A percentile compares a stretch with the other conserved stretches of the same genome.
Evolutionary conservation across 1,140 invertebrate species (phyloP).

Genomic region (Choristoneura fumiferana): DNA sequence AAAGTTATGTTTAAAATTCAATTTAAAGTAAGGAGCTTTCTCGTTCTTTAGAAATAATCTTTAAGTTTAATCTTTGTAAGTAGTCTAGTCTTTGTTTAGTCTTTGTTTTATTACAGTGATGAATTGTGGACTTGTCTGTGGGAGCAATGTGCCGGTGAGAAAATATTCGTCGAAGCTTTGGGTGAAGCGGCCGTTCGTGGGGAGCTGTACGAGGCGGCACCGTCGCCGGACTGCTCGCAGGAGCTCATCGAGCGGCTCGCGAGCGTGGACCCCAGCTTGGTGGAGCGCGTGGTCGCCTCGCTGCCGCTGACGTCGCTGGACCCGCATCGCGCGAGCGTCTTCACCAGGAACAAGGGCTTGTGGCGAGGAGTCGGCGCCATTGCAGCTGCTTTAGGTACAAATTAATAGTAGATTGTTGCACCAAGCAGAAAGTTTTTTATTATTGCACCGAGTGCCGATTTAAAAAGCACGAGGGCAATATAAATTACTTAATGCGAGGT

Average conservation of each 20-base stretch:
- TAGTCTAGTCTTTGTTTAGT: background rate
- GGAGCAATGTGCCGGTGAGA: slow-evolving; percentile 58
- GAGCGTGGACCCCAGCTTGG: slow-evolving; percentile 57
- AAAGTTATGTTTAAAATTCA: slow-evolving; percentile 57
- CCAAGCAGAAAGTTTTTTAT: too few species aligned
- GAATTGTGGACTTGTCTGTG: slow-evolving; percentile 61
- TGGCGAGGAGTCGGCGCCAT: slow-evolving; percentile 65
- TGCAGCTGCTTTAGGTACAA: slow-evolving; percentile 56
- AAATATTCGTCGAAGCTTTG: slow-evolving; percentile 63
- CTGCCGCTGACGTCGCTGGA: slow-evolving; percentile 61
- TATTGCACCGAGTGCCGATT: too few species aligned
- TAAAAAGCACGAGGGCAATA: too few species aligned
- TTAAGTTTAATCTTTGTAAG: slow-evolving; percentile 6
- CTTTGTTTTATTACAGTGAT: slow-evolving; percentile 42
- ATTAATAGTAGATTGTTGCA: background rate
- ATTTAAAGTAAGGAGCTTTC: slow-evolving; percentile 44
- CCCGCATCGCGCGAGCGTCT: slow-evolving; percentile 65
- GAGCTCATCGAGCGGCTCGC: slow-evolving; percentile 57
- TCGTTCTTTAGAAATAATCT: background rate
- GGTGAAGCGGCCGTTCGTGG: slow-evolving; percentile 62
- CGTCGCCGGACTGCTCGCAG: slow-evolving; percentile 63
- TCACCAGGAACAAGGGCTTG: slow-evolving; percentile 50
- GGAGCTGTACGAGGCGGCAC: slow-evolving; percentile 42
- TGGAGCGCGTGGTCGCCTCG: slow-evolving; percentile 63
- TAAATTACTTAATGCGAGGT: too few species aligned